phyloP scores from a whole-genome alignment of 2,113 vertebrate genomes.

The Cavia porcellus region DNA sequence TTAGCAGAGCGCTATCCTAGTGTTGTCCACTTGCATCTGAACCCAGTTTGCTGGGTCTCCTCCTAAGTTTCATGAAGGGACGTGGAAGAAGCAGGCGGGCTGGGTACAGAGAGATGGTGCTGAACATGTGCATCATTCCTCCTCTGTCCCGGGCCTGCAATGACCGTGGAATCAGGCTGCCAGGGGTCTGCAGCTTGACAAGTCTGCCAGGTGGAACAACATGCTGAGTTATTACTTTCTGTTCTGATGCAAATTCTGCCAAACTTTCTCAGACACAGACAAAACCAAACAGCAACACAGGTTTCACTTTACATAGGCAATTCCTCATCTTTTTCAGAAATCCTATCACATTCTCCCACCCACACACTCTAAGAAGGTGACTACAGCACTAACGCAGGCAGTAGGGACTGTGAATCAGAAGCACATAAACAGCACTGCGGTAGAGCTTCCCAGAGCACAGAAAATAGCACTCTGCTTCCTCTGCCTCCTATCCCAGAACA shows the following conservation, averaged over 20 bases:
- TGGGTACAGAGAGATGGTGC: not conserved
- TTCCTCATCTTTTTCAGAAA: not conserved
- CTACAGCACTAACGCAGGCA: not conserved
- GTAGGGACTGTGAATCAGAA: not conserved
- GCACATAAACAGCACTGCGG: not conserved
- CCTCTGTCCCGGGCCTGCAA: not conserved
- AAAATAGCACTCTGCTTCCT: not conserved
- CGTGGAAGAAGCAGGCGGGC: not conserved
- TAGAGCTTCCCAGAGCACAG: not conserved
- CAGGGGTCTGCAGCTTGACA: not conserved
- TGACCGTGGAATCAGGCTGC: not conserved
- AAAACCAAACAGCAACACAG: not conserved
- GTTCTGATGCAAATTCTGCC: conserved; percentile 30
- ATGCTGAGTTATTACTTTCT: not conserved
- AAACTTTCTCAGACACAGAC: not conserved
- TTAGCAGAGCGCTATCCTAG: not conserved
- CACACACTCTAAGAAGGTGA: not conserved
- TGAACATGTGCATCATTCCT: not conserved
- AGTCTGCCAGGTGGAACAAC: not conserved
- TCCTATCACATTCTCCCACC: not conserved
- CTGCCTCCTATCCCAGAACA: not conserved
- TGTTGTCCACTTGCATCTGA: not conserved
- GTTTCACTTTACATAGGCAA: not conserved
- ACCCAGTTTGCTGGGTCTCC: not conserved
- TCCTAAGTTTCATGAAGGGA: not conserved